Base-by-base conservation (phyloP, 2,113 vertebrate genomes). In the Hemibagrus wyckioides region DNA sequence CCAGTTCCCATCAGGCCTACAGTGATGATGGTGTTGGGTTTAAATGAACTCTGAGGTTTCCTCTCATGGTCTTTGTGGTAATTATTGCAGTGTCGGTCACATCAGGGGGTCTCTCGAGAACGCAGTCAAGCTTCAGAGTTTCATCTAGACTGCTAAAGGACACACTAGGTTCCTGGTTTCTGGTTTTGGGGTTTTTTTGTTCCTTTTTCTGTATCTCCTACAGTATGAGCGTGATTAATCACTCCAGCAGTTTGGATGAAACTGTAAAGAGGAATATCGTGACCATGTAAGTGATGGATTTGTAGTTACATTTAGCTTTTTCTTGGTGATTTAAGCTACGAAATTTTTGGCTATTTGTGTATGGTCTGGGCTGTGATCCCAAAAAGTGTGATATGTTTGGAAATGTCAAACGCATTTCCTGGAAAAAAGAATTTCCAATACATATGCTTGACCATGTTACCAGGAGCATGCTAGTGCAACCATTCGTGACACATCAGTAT, bases 41-140 rank as follows among this genome's bases (percentile, higher is more conserved):
- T 56, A 71, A 80, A 80, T 21, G 54, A 79, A 50, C 30, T 81
- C 36, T 85, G 75, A 84, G 76, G 63, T 81, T 88, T 71, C 48
- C 39, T n/a, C 23, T 85, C 19, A n/a, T 80, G 39, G 61, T 81
- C 54, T 69, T 76, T 23, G 86, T 63, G 67, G 48, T 88, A n/a
- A 84, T 69, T 48, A 69, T 56, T 81, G 48, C 63, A 80, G 48
- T 79, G 39, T 50, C 4, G 4, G 10, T 71, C 36, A 57, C 36
- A 41, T 84, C 30, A 41, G 52, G 69, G 50, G 44, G 65, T 84
- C 10, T 82, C 36, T 63, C 63, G 48, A 77, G 48, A 77, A 77
- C 19, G 25, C 28, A 48, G 73, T 76, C 41, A 76, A 25, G 36
- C 4, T 48, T 41, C 13, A 59, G 33, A 41, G 54, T 14, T 59